phyloP scores from a whole-genome alignment of 2,888 invertebrate species.

The Chloroclystis v-ata region DNA sequence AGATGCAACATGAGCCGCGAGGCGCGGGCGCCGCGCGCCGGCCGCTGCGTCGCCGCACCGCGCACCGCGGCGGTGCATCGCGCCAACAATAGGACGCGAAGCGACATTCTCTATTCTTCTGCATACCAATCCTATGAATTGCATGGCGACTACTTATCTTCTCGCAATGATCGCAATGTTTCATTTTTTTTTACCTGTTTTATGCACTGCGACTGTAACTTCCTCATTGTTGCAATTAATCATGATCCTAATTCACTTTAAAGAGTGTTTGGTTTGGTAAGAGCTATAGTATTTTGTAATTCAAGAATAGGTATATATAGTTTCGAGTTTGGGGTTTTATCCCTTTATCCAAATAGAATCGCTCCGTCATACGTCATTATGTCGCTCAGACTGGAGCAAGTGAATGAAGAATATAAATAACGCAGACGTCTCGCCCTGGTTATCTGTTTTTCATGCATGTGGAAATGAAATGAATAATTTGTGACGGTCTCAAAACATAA shows the following conservation, averaged over 20 bases:
- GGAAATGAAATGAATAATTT: conserved; percentile 16
- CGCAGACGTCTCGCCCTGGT: conserved; percentile 50
- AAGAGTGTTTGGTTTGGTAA: background rate
- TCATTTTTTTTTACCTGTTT: background rate
- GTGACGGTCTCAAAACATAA: conserved; percentile 10
- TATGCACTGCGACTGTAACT: no score
- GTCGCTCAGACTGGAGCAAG: conserved; percentile 19
- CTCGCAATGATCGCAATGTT: background rate
- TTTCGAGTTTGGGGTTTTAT: background rate
- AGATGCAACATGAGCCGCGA: conserved; percentile 65
- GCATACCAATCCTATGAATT: conserved; percentile 34
- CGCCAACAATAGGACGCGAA: conserved; percentile 52
- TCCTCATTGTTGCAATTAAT: background rate
- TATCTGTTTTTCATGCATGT: conserved; percentile 48
- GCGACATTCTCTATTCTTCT: conserved; percentile 28
- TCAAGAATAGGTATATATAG: background rate
- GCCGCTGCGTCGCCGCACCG: conserved; percentile 16
- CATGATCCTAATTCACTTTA: background rate
- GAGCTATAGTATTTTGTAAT: no score
- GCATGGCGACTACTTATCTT: conserved; percentile 18
- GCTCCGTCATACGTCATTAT: background rate
- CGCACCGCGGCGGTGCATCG: conserved; percentile 48
- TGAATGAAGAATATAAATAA: conserved; percentile 64
- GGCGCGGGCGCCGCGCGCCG: conserved; percentile 26
- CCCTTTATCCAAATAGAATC: background rate